phyloP scores from a whole-genome alignment of 2,797 vertebrate species.

The Pseudocheirus occidentalis region DNA sequence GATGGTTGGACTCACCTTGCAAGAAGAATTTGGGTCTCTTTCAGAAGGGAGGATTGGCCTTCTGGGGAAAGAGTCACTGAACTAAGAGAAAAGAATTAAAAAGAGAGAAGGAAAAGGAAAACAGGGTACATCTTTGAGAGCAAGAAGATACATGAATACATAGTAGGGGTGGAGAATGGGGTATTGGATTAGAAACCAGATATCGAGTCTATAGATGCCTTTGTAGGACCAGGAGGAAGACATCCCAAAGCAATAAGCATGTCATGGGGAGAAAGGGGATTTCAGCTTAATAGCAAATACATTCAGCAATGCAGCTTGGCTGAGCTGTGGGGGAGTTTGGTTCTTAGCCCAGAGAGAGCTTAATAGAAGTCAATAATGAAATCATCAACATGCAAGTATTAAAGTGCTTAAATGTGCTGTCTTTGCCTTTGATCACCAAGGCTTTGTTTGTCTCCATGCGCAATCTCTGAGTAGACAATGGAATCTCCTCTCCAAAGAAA shows the following conservation, averaged over 20 bases:
- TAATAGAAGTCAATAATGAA: conserved; percentile 77
- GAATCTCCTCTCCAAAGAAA: conserved; percentile 43
- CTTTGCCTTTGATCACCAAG: conserved; percentile 58
- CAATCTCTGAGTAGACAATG: not conserved
- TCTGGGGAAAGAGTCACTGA: not conserved
- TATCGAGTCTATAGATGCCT: conserved; percentile 45
- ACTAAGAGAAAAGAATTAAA: not conserved
- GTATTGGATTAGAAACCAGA: conserved; percentile 28
- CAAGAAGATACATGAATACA: not conserved
- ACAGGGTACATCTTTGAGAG: not conserved
- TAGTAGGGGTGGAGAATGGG: not conserved
- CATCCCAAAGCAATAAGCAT: conserved; percentile 55
- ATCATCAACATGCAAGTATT: conserved; percentile 69
- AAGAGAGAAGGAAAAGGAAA: conserved; percentile 29
- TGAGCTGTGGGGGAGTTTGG: conserved; percentile 74
- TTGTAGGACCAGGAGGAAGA: conserved; percentile 59
- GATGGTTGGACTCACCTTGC: conserved; percentile 84
- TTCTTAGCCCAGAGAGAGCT: conserved; percentile 75
- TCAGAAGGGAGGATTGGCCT: conserved; percentile 78
- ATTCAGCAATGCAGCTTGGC: conserved; percentile 65
- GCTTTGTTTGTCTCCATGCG: conserved; percentile 45
- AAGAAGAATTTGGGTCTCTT: conserved; percentile 79
- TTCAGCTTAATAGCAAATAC: conserved; percentile 74
- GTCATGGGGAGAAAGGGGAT: conserved; percentile 68
- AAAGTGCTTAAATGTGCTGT: conserved; percentile 54